Evolutionary conservation across 2,113 vertebrate genomes (phyloP), one percentile per base, ranked within the genome.

Genomic region (Porphyrio hochstetteri): DNA sequence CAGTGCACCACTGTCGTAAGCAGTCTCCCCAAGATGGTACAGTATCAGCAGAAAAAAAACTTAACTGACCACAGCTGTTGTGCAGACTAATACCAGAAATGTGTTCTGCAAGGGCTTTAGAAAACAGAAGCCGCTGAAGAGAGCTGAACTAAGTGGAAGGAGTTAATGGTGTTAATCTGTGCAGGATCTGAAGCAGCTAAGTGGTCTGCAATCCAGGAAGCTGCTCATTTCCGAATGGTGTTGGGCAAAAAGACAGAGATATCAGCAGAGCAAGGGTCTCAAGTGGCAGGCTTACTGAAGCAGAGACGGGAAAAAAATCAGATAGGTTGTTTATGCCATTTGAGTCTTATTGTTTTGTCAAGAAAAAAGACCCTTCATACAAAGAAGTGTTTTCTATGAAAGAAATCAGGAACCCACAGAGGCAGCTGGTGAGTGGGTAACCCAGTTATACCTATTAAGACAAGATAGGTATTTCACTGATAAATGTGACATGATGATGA

Each of bases 191-290:
- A 92, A 71, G 38, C 38, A 72, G 80, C 78, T 76, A 91, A 95
- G 40, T 74, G 93, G 53, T 87, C 19, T 87, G 31, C 91, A 82
- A 70, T 88, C 59, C 48, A 65, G 87, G 44, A 91, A 87, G 44
- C 93, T 96, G 93, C 71, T 95, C 57, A 82, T 94, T 97, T 96
- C 77, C 19, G 1, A 90, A 94, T 25, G 35, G n/a, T 16, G 24
- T 33, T 92, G 94, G 82, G 77, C 81, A 84, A 92, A 95, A 93
- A 92, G 80, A 50, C 75, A 67, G 59, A 53, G 65, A 65, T 91
- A 85, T 8, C 56, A 10, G 67, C 67, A 69, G 75, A 95, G 74
- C 78, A 87, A 89, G 16, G 61, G 65, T 64, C 78, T 96, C 81
- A 89, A 91, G 84, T 72, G 81, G 44, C 65, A 59, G 82, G 31